Evolutionary conservation across 1,140 invertebrate species (phyloP).

Genomic region (Temnothorax curvispinosus): DNA sequence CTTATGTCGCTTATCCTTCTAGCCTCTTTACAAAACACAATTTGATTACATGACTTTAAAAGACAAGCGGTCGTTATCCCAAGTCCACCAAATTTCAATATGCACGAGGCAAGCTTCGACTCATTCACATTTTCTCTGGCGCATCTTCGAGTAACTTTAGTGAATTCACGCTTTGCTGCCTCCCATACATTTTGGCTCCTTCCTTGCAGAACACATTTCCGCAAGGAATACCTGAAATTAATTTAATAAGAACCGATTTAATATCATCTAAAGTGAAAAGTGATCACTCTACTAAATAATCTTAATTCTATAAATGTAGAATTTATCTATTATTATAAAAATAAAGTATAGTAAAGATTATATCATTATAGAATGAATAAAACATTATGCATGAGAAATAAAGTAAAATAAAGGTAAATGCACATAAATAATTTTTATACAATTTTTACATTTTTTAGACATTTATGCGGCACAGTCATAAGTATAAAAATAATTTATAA

Average conservation of each 20-base stretch:
- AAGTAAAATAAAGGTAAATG: too few relatives aligned
- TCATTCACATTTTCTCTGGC: background rate
- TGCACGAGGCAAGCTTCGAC: background rate
- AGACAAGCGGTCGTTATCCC: constrained; percentile 52
- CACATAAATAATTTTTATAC: background rate
- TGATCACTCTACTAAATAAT: background rate
- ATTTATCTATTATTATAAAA: background rate
- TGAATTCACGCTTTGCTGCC: constrained; percentile 65
- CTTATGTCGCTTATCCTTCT: constrained; percentile 28
- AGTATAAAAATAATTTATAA: background rate
- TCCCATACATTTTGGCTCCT: constrained; percentile 30
- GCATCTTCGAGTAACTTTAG: constrained; percentile 30
- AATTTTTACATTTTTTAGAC: background rate
- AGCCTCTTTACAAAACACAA: constrained; percentile 49
- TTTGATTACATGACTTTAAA: constrained; percentile 37
- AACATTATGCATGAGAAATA: too few relatives aligned
- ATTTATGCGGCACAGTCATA: too few relatives aligned
- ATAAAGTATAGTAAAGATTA: too few relatives aligned
- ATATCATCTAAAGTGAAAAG: background rate
- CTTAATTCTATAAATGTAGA: background rate
- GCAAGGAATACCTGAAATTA: constrained; percentile 61
- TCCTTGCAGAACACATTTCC: constrained; percentile 50
- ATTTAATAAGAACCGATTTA: constrained; percentile 1
- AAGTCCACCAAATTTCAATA: constrained; percentile 65
- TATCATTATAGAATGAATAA: too few relatives aligned